Evolutionary conservation across 1,140 invertebrate genomes (phyloP).

Genomic region (Heliconius nattereri): DNA sequence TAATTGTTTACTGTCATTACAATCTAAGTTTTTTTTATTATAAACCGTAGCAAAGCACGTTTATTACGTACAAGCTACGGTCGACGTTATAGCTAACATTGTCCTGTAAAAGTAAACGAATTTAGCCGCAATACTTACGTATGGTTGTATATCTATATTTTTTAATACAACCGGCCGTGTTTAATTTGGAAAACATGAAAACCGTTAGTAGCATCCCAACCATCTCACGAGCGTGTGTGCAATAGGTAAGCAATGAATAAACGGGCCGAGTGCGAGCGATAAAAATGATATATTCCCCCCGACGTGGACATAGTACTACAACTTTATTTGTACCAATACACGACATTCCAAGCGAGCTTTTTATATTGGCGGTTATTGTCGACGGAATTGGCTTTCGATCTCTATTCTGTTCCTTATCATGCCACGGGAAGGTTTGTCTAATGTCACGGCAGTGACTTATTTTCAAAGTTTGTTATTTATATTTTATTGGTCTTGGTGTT

Average conservation of each 20-base stretch:
- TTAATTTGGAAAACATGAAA: slow-evolving; percentile 26
- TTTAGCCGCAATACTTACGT: not conserved
- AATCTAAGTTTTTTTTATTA: not conserved
- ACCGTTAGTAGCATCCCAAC: slow-evolving; percentile 46
- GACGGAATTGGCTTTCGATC: slow-evolving; percentile 47
- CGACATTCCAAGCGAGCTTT: slow-evolving; percentile 54
- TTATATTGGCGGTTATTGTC: slow-evolving; percentile 55
- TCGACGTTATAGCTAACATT: not conserved
- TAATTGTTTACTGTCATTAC: not conserved
- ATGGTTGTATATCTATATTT: slow-evolving; percentile 12
- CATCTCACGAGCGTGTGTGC: slow-evolving; percentile 61
- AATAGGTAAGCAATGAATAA: slow-evolving; percentile 80
- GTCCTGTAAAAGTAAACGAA: slow-evolving; percentile 4
- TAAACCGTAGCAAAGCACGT: not conserved
- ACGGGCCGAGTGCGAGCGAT: slow-evolving; percentile 71
- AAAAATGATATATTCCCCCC: slow-evolving; percentile 79
- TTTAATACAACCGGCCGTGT: slow-evolving; percentile 13
- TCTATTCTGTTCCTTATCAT: slow-evolving; percentile 44
- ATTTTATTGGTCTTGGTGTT: slow-evolving; percentile 27
- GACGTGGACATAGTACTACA: slow-evolving; percentile 63
- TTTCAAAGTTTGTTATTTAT: slow-evolving; percentile 36
- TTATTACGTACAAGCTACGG: not conserved
- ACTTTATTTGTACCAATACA: slow-evolving; percentile 71
- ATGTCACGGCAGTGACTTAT: slow-evolving; percentile 40
- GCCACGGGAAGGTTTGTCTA: slow-evolving; percentile 39